Conservation (phyloP, 2,113 vertebrate species). For the Lagopus muta region DNA sequence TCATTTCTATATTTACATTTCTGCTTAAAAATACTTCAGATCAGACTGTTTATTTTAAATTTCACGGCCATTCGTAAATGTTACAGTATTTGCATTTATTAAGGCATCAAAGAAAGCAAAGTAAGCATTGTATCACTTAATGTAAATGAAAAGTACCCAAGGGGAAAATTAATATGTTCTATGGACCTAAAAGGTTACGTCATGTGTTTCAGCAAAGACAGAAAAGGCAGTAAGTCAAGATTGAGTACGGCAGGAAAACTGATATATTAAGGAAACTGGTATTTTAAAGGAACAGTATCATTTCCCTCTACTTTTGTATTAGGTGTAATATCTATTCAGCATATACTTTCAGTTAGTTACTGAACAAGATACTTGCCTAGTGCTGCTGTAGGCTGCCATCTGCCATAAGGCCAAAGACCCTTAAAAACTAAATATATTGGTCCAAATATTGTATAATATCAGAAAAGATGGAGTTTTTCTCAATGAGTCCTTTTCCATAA, state of each 20-base stretch:
- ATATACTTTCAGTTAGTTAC: not conserved
- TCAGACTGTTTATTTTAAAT: slow-evolving; percentile 39
- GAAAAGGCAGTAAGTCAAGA: slow-evolving; percentile 33
- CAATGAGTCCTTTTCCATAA: not conserved
- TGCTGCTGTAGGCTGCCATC: not conserved
- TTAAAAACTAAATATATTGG: not conserved
- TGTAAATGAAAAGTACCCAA: slow-evolving; percentile 42
- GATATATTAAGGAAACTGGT: not conserved
- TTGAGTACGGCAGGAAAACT: not conserved
- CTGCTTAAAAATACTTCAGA: slow-evolving; percentile 13
- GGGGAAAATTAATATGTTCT: slow-evolving; percentile 42
- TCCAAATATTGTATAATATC: not conserved
- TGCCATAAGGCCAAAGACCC: not conserved
- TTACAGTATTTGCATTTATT: slow-evolving; percentile 19
- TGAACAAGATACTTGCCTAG: not conserved
- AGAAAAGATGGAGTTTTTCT: not conserved
- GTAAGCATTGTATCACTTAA: slow-evolving; percentile 64
- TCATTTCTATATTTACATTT: not conserved
- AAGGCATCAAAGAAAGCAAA: slow-evolving; percentile 32
- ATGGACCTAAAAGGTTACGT: slow-evolving; percentile 36
- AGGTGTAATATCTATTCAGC: not conserved
- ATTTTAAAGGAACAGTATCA: not conserved
- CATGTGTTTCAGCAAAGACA: not conserved
- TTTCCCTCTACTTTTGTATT: not conserved
- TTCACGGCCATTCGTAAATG: not conserved